Percentiles rank a stretch among this genome's conserved stretches.
These are phyloP conservation scores for Myoxocephalus aenaeus DNA, from an alignment of 2,797 vertebrate species.

Conservation along the genomic window DNA sequence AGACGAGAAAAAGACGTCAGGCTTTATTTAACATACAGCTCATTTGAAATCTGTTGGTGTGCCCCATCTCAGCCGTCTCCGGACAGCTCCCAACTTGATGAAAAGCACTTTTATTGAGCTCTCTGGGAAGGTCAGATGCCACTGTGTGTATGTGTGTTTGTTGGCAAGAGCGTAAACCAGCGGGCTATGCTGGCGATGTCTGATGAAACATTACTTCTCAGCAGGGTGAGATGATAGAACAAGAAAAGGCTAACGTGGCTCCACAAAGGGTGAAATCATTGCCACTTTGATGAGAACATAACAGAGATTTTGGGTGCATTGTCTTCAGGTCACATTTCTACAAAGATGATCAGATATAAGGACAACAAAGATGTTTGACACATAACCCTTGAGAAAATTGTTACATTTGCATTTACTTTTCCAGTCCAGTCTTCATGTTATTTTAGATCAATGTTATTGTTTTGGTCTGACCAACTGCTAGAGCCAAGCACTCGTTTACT, in stretches of 20 bases:
- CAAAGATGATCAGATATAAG: constrained; percentile 14
- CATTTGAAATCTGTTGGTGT: constrained; percentile 84
- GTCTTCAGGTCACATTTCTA: not conserved
- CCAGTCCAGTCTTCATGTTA: not conserved
- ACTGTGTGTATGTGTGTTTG: constrained; percentile 60
- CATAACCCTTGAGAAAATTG: not conserved
- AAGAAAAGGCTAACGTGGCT: constrained; percentile 50
- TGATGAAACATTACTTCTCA: constrained; percentile 68
- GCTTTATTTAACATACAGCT: constrained; percentile 81
- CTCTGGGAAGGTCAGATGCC: constrained; percentile 78
- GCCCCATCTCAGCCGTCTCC: constrained; percentile 73
- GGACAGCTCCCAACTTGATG: constrained; percentile 79
- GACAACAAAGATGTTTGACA: constrained; percentile 4
- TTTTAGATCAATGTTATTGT: constrained; percentile 19
- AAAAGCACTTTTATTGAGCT: constrained; percentile 83
- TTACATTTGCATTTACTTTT: constrained; percentile 18
- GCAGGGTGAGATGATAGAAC: constrained; percentile 61
- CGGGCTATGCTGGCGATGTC: constrained; percentile 48
- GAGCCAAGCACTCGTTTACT: not conserved
- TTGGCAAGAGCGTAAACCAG: constrained; percentile 60
- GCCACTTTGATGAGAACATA: not conserved
- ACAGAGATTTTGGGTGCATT: not conserved
- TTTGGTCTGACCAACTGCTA: constrained; percentile 8
- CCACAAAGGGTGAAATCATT: constrained; percentile 37
- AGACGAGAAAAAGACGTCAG: constrained; percentile 66